phyloP scores from a whole-genome alignment of 2,797 vertebrate genomes.

The Lepus oiostolus region DNA sequence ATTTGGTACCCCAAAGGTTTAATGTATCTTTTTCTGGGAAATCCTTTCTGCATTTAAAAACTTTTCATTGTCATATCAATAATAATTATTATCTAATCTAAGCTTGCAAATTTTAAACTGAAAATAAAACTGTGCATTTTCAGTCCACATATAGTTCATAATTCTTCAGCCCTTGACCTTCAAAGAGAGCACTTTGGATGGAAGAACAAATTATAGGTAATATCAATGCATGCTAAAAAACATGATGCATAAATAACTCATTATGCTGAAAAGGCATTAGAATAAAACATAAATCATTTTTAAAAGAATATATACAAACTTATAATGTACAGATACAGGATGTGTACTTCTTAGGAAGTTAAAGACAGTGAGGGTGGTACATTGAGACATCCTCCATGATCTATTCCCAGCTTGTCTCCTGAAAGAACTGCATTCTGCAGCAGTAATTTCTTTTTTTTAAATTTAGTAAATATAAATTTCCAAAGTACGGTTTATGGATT shows the following conservation, averaged over 20 bases:
- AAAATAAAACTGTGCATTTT: conserved; percentile 63
- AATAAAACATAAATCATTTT: conserved; percentile 64
- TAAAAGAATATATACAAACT: conserved; percentile 59
- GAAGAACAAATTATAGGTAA: conserved; percentile 63
- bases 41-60: conserved; percentile 69
- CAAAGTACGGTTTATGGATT: no score
- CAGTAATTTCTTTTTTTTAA: neutral
- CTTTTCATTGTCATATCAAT: conserved; percentile 53
- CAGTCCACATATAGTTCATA: neutral
- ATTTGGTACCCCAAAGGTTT: conserved; percentile 70
- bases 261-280: conserved; percentile 55
- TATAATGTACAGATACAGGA: conserved; percentile 55
- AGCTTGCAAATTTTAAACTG: conserved; percentile 66
- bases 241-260: conserved; percentile 54
- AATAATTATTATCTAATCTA: conserved; percentile 68
- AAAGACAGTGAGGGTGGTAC: neutral
- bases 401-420: neutral
- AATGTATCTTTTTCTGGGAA: conserved; percentile 82
- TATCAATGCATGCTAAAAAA: conserved; percentile 28
- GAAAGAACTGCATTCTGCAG: neutral
- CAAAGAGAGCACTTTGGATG: conserved; percentile 62
- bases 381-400: no score
- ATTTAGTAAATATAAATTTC: no score
- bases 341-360: conserved; percentile 52
- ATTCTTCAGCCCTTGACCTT: conserved; percentile 67